A percentile compares a stretch with the other conserved stretches of the same genome.
Conservation (phyloP, 2,113 vertebrate genomes). For the Entomyzon cyanotis region DNA sequence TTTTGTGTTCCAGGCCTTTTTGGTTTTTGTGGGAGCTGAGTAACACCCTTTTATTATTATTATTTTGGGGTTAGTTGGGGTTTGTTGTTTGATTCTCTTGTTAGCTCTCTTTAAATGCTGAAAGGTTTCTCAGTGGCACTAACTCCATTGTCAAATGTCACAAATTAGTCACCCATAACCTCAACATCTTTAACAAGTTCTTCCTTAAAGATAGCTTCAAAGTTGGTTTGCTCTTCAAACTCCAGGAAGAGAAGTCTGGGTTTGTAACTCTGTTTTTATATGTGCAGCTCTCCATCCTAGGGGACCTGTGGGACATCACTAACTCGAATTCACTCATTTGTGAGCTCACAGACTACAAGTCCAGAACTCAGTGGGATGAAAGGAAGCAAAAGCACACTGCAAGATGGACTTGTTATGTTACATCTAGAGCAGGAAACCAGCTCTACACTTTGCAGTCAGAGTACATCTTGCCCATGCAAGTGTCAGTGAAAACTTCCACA, state of each 20-base stretch:
- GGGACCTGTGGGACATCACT: not conserved
- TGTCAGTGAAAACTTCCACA: not conserved
- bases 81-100: not conserved
- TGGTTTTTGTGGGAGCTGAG: not conserved
- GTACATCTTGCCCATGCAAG: not conserved
- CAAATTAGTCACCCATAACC: not conserved
- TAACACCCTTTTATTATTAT: not conserved
- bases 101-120: not conserved
- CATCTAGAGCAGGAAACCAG: not conserved
- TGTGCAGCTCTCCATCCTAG: not conserved
- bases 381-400: not conserved
- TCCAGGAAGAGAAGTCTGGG: not conserved
- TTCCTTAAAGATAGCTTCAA: not conserved
- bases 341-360: rapidly evolving
- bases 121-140: not conserved
- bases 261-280: not conserved
- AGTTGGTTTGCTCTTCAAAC: not conserved
- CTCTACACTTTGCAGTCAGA: not conserved
- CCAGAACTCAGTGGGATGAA: not conserved
- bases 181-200: not conserved
- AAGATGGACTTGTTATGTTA: not conserved
- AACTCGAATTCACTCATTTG: not conserved
- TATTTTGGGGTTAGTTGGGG: not conserved
- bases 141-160: not conserved
- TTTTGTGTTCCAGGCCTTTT: not conserved